phyloP scores from a whole-genome alignment of 2,797 vertebrate genomes.

The Echeneis naucrates region DNA sequence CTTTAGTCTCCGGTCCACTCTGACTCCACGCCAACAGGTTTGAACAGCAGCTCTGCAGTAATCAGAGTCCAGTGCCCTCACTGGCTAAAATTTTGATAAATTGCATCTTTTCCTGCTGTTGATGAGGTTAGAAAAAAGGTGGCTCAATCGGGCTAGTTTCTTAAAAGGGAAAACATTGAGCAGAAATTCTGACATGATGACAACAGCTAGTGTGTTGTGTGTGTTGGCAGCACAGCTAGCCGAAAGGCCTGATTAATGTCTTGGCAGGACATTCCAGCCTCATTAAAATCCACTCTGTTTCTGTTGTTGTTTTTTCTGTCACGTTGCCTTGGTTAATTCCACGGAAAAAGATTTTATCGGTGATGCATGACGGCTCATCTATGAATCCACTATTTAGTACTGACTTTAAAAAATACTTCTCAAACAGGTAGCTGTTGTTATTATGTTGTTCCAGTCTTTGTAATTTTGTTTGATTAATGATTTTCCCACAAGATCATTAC shows the following conservation, averaged over 20 bases:
- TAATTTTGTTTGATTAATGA: constrained; percentile 27
- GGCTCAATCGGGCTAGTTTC: not conserved
- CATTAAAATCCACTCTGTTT: constrained; percentile 43
- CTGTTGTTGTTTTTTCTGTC: constrained; percentile 43
- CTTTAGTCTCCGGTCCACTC: not conserved
- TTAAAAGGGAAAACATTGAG: constrained; percentile 28
- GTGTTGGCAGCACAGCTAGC: constrained; percentile 38
- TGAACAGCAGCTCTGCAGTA: constrained; percentile 13
- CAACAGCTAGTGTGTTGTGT: constrained; percentile 49
- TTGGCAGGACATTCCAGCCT: constrained; percentile 52
- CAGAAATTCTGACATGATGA: constrained; percentile 46
- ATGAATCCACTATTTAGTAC: constrained; percentile 33
- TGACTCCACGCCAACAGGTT: constrained; percentile 11
- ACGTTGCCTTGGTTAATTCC: constrained; percentile 55
- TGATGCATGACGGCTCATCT: constrained; percentile 16
- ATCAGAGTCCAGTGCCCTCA: constrained; percentile 7
- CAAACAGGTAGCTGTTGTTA: constrained; percentile 13
- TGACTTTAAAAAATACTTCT: constrained; percentile 31
- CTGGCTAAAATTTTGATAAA: constrained; percentile 24
- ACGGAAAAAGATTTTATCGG: constrained; percentile 56
- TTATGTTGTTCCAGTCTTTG: constrained; percentile 32
- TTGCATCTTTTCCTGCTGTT: constrained; percentile 1
- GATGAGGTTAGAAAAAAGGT: constrained; percentile 34
- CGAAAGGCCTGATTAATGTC: constrained; percentile 68
- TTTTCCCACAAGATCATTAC: constrained; percentile 30